These are phyloP conservation scores for Proctacanthus coquilletti DNA, from an alignment of 1,140 invertebrate genomes.

Conservation along the genomic window DNA sequence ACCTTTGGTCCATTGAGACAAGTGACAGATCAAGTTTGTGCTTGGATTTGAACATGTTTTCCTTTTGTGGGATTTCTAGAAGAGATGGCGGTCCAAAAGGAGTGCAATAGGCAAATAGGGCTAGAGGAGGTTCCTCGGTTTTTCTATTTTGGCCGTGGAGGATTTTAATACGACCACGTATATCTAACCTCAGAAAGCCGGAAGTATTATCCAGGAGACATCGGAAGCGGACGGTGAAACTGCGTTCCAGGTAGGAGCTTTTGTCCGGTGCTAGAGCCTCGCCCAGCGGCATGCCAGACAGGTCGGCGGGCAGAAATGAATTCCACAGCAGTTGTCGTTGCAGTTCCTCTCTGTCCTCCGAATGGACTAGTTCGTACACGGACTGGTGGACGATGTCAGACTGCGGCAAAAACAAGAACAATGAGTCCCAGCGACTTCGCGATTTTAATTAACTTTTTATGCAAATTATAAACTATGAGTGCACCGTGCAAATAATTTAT, in stretches of 20 bases:
- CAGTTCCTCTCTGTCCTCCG: constrained; percentile 94
- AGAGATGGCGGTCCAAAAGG: constrained; percentile 92
- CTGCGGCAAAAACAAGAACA: no score
- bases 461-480: no score
- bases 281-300: constrained; percentile 59
- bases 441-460: no score
- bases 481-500: no score
- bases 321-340: constrained; percentile 95
- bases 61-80: constrained; percentile 77
- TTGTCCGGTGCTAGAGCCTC: constrained; percentile 75
- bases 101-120: constrained; percentile 91
- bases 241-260: constrained; percentile 73
- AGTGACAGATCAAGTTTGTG: constrained; percentile 93
- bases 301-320: constrained; percentile 74
- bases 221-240: constrained; percentile 94
- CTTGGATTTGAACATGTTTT: constrained; percentile 98
- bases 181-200: constrained; percentile 94
- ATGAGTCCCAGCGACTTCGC: no score
- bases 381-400: constrained; percentile 99
- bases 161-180: constrained; percentile 88
- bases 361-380: constrained; percentile 96
- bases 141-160: constrained; percentile 92
- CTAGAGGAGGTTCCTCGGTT: constrained; percentile 82
- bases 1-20: constrained; percentile 94
- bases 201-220: constrained; percentile 98